phyloP scores from a whole-genome alignment of 2,888 invertebrate genomes.

The Polydrusus cervinus region DNA sequence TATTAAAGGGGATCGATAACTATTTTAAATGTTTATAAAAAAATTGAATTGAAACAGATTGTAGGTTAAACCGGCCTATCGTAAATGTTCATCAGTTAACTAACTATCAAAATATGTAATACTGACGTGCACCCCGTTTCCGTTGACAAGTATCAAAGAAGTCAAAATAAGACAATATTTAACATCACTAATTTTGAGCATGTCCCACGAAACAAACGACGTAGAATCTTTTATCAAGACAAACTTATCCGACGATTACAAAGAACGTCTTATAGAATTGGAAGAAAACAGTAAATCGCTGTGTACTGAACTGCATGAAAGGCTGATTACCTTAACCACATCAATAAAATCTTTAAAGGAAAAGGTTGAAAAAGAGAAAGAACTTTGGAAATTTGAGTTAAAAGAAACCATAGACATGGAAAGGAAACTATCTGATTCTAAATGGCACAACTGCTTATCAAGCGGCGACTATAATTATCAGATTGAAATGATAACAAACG shows the following conservation, averaged over 20 bases:
- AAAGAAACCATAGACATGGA: conserved; percentile 55
- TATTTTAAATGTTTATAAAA: too few species aligned
- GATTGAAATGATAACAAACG: conserved; percentile 54
- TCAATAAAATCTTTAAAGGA: conserved; percentile 53
- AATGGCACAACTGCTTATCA: conserved; percentile 12
- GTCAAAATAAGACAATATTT: conserved; percentile 7
- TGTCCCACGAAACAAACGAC: neutral
- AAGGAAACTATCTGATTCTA: conserved; percentile 45
- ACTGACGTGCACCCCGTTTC: too few species aligned
- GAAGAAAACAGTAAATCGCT: conserved; percentile 43
- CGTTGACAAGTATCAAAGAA: conserved; percentile 1
- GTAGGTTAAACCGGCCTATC: too few species aligned
- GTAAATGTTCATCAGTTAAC: too few species aligned
- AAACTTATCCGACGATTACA: conserved; percentile 11
- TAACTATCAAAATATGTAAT: too few species aligned
- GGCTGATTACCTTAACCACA: conserved; percentile 53
- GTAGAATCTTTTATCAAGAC: neutral
- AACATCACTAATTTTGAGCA: neutral
- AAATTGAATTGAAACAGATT: too few species aligned
- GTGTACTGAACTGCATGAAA: conserved; percentile 53
- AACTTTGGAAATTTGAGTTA: conserved; percentile 56
- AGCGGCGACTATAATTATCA: conserved; percentile 48
- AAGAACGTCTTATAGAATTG: conserved; percentile 37
- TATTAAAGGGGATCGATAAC: too few species aligned
- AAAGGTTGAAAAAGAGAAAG: conserved; percentile 50